A percentile compares a stretch with the other conserved stretches of the same genome.
These are phyloP conservation scores for Drosophila gaucha DNA, from an alignment of 2,888 invertebrate genomes.

Conservation along the genomic window DNA sequence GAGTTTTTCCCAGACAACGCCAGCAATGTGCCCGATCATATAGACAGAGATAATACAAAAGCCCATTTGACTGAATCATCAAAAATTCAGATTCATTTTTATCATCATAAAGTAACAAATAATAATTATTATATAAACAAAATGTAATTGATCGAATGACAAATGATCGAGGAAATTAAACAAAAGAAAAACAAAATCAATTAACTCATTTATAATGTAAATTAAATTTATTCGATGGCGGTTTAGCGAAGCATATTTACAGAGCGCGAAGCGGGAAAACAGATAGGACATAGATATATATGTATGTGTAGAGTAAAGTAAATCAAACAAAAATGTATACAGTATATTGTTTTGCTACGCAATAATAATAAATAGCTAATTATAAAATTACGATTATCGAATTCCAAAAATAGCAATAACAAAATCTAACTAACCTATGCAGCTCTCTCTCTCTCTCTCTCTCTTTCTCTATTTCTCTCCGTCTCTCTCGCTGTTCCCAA, in stretches of 20 bases:
- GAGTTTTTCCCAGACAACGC: slow-evolving; percentile 6
- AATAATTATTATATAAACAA: neutral
- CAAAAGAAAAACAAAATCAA: slow-evolving; percentile 8
- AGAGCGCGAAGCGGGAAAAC: slow-evolving; percentile 24
- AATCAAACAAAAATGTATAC: slow-evolving; percentile 22
- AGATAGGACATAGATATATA: neutral
- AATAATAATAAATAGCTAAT: slow-evolving; percentile 35
- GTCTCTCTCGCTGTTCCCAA: slow-evolving; percentile 9
- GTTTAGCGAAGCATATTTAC: slow-evolving; percentile 57
- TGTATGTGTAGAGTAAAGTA: neutral
- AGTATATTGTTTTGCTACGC: slow-evolving; percentile 12
- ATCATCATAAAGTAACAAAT: neutral
- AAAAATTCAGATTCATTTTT: neutral
- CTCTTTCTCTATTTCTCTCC: slow-evolving; percentile 4
- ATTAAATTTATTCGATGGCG: slow-evolving; percentile 74
- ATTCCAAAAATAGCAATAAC: slow-evolving; percentile 47
- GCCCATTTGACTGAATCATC: slow-evolving; percentile 30
- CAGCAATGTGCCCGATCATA: neutral
- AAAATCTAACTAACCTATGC: slow-evolving; percentile 40
- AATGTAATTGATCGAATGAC: slow-evolving; percentile 3
- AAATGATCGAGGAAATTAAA: slow-evolving; percentile 2
- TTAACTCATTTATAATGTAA: slow-evolving; percentile 29
- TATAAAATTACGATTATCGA: slow-evolving; percentile 29
- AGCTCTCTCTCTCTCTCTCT: slow-evolving; percentile 15
- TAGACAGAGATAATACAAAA: slow-evolving; percentile 23